Evolutionary conservation across 2,888 invertebrate species (phyloP), one percentile per base, ranked within the genome.

Genomic region (Bibio marci): DNA sequence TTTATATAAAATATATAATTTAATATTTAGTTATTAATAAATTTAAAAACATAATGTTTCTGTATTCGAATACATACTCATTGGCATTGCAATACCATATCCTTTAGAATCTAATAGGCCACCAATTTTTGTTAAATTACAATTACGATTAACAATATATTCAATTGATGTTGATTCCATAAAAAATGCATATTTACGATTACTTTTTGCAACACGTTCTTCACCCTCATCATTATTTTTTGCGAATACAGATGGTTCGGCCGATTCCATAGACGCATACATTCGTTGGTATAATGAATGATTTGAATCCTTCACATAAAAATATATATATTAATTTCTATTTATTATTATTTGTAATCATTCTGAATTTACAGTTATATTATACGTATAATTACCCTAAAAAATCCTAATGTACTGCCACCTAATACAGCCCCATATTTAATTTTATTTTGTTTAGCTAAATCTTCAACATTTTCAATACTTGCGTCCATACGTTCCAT

Each of bases 141-240:
- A 91, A 52, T 81, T 69, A 45, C 80, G 68, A 56, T 86, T 80
- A 45, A 76, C 76, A 48, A 76, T 79, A 62, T 92, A 98, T 58
- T 95, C 91, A 49, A 97, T 78, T 18, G 82, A 79, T 1, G 91
- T 81, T 26, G 91, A 92, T 65, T 97, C 97, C 87, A 95, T 92
- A 43, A 98, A 73, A 57, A 87, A 97, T 3, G 92, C 95, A 59
- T 86, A 97, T 45, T 68, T 75, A 25, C 78, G 76, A 53, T 77
- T 76, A 38, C 71, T 77, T 52, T 70, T 73, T 30, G 70, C 55
- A 22, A 94, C 92, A 35, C 85, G 68, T 17, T 81, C 76, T 2
- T 85, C 80, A 1, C 94, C 95, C 52, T 90, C 87, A 1, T 72
- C 70, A 52, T 90, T 92, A 49, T 65, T 72, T 28, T 64, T 66